Base-by-base conservation (phyloP, 2,797 vertebrate species). In the Enoplosus armatus region DNA sequence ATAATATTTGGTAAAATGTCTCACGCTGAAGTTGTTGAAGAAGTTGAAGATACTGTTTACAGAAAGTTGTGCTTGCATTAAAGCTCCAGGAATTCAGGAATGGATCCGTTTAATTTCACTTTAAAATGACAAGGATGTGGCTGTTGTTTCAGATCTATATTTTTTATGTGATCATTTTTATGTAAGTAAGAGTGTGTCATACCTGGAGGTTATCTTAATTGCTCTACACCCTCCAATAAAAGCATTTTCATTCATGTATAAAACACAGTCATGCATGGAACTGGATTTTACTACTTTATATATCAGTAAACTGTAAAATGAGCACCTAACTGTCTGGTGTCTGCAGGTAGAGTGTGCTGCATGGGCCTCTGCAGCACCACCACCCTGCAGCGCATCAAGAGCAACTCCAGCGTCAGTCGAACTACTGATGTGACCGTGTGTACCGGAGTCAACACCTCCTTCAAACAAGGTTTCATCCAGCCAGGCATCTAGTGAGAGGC, bases 1-100 rank as follows among this genome's bases (percentile, higher is more conserved):
- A 93, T 95, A 67, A 84, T 94, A 67, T 94, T 95, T 86, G 94
- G 95, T 96, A 93, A 92, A 82, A 83, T 55, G n/a, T 64, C 22
- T 55, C 45, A 75, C 2, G 0, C 26, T 24, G 58, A 31, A 60
- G n/a, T 50, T 70, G 3, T 43, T 15, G 15, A 58, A n/a, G n/a
- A n/a, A n/a, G n/a, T n/a, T n/a, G n/a, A 18, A 62, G 27, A 69
- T 12, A 5, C 43, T 29, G 9, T 47, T 66, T 18, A 66, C 15
- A 66, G 39, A 47, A 67, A 70, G 29, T 47, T 31, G 43, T 31
- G 35, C 9, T 53, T 24, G 5, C 8, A 45, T 53, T 6, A 31
- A 66, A 41, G 1, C 56, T 67, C 22, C 37, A 47, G 11, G n/a
- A n/a, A n/a, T n/a, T 56, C 15, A 69, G n/a, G 4, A 10, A 53